Conservation (phyloP, 2,113 vertebrate genomes). For the Sarotherodon lohbergeri region DNA sequence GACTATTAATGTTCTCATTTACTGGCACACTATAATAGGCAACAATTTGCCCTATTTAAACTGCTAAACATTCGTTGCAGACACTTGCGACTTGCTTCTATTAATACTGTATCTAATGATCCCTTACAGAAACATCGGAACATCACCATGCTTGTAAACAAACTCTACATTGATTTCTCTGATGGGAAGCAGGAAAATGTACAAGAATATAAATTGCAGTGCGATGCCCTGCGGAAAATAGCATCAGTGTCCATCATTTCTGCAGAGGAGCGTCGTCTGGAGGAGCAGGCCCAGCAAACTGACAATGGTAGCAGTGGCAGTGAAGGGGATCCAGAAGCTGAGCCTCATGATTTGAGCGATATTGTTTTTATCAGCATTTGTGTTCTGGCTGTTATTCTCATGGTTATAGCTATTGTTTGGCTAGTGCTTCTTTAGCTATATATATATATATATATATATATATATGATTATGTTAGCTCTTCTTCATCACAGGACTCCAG, state of each 20-base stretch:
- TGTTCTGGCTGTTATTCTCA: slow-evolving; percentile 90
- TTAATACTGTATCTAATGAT: not conserved
- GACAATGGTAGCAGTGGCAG: slow-evolving; percentile 46
- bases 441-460: not conserved
- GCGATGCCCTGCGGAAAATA: slow-evolving; percentile 85
- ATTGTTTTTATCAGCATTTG: slow-evolving; percentile 94
- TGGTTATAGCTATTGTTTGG: slow-evolving; percentile 91
- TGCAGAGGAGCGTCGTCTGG: slow-evolving; percentile 69
- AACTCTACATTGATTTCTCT: slow-evolving; percentile 90
- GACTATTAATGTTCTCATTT: not conserved
- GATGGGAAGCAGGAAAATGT: slow-evolving; percentile 72
- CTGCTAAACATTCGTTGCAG: not conserved
- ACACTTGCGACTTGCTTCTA: not conserved
- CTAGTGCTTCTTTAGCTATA: slow-evolving; percentile 82
- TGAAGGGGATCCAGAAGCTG: not conserved
- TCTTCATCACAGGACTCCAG: not conserved
- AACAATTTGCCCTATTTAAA: not conserved
- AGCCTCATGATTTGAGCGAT: slow-evolving; percentile 87
- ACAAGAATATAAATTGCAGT: slow-evolving; percentile 88
- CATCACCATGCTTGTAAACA: slow-evolving; percentile 85
- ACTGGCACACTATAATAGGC: not conserved
- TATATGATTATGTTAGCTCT: not conserved
- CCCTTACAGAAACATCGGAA: slow-evolving; percentile 83
- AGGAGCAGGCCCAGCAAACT: slow-evolving; percentile 73
- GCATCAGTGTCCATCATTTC: slow-evolving; percentile 83